Evolutionary conservation across 2,888 invertebrate genomes (phyloP).

Genomic region (Abrostola tripartita): DNA sequence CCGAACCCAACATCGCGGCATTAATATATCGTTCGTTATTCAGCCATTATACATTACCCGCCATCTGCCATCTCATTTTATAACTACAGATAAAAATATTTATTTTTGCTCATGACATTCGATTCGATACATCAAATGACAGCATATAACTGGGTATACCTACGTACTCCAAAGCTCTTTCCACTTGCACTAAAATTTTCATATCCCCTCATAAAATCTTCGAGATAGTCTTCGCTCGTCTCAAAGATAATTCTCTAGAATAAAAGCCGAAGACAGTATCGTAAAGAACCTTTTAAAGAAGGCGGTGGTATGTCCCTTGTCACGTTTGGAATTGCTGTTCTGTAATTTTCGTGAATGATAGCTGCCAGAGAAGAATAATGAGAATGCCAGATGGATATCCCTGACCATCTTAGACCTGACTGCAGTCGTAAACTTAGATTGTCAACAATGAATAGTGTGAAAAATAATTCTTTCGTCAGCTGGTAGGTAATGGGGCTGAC

Average conservation of each 20-base stretch:
- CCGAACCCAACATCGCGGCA: slow-evolving; percentile 9
- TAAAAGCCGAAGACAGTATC: slow-evolving; percentile 62
- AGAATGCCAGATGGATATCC: no score
- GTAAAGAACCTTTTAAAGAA: slow-evolving; percentile 67
- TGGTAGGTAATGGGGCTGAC: no score
- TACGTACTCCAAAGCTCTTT: slow-evolving; percentile 37
- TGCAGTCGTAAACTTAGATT: no score
- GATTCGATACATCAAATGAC: slow-evolving; percentile 49
- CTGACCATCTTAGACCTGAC: no score
- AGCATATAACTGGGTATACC: slow-evolving; percentile 36
- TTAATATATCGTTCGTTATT: slow-evolving; percentile 30
- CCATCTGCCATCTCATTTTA: slow-evolving; percentile 57
- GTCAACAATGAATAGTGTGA: no score
- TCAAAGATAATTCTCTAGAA: slow-evolving; percentile 68
- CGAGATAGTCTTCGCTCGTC: slow-evolving; percentile 64
- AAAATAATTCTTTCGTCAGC: no score
- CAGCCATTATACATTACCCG: slow-evolving; percentile 35
- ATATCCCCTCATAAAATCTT: slow-evolving; percentile 69
- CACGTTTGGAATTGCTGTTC: slow-evolving; percentile 46
- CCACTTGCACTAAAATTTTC: slow-evolving; percentile 70
- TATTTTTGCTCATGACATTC: slow-evolving; percentile 51
- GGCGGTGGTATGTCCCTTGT: slow-evolving; percentile 40
- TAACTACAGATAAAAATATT: slow-evolving; percentile 61
- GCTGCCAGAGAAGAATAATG: background rate
- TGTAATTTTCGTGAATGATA: slow-evolving; percentile 33